Evolutionary conservation across 2,113 vertebrate genomes (phyloP).

Genomic region (Lynx canadensis): DNA sequence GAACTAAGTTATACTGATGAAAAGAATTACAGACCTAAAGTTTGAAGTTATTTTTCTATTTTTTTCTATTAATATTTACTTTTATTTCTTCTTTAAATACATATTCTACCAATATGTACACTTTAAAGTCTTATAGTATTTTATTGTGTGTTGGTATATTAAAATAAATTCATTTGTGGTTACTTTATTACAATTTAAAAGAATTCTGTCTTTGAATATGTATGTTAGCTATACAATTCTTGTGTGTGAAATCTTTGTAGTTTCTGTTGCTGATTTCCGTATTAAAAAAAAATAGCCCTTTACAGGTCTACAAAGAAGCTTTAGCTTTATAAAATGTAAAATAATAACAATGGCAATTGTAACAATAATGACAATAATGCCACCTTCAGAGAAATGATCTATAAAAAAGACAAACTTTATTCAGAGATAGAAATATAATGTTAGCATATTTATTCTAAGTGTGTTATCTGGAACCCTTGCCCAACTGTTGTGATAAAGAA

Average conservation of each 20-base stretch:
- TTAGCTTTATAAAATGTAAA: background rate
- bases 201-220: background rate
- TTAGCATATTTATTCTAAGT: background rate
- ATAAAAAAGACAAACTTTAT: background rate
- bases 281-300: background rate
- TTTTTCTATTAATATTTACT: background rate
- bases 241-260: background rate
- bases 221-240: background rate
- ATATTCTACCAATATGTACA: background rate
- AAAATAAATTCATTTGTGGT: background rate
- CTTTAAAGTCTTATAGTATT: background rate
- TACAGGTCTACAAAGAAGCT: fast-evolving
- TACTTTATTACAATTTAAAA: background rate
- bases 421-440: background rate
- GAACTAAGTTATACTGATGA: background rate
- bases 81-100: background rate
- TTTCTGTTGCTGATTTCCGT: background rate
- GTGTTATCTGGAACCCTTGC: background rate
- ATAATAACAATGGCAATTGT: background rate
- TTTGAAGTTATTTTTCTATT: background rate
- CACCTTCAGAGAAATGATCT: background rate
- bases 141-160: background rate
- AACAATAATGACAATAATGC: background rate
- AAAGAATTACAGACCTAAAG: background rate
- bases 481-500: background rate